A percentile compares a stretch with the other conserved stretches of the same genome.
Conservation (phyloP, 2,113 vertebrate genomes). For the Hemiscyllium ocellatum region DNA sequence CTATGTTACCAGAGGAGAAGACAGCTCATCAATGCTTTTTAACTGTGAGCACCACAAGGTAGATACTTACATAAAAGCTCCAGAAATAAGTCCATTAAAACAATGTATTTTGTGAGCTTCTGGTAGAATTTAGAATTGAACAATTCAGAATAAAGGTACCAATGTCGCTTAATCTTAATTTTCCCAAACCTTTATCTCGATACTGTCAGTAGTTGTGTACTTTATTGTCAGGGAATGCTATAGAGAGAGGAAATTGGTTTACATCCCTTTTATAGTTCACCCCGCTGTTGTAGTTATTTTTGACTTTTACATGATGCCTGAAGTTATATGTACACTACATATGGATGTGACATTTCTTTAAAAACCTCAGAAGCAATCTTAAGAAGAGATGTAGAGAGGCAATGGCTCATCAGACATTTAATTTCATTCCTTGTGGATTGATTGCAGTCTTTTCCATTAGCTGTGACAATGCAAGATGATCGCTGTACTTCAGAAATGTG, state of each 20-base stretch:
- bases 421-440: constrained; percentile 42
- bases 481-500: constrained; percentile 46
- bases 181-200: neutral
- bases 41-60: neutral
- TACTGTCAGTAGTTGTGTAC: neutral
- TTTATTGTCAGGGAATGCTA: neutral
- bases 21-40: neutral
- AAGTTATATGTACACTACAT: neutral
- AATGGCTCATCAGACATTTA: constrained; percentile 43
- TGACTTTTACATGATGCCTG: neutral
- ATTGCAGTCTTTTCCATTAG: constrained; percentile 45
- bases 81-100: neutral
- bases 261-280: neutral
- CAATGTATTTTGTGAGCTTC: neutral
- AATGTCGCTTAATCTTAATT: neutral
- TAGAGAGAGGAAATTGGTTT: neutral
- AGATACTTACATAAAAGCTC: neutral
- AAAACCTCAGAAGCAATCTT: neutral
- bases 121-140: neutral
- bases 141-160: neutral
- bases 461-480: constrained; percentile 47
- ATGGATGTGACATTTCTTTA: neutral
- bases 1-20: neutral
- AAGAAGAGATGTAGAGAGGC: constrained; percentile 40
- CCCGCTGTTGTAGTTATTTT: neutral